Base-by-base conservation (phyloP, 2,113 vertebrate species). In the Epinephelus cyanopodus region DNA sequence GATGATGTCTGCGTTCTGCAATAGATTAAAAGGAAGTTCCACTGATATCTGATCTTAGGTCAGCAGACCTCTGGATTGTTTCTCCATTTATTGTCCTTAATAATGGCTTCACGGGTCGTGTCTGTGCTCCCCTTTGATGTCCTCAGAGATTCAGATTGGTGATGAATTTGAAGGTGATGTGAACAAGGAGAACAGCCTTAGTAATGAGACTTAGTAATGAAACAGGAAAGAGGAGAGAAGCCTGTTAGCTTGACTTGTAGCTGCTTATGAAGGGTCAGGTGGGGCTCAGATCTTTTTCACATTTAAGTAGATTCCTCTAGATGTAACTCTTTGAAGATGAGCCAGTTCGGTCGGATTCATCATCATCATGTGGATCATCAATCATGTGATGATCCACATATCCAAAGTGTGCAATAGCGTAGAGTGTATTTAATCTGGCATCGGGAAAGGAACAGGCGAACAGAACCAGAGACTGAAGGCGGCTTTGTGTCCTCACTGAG, bases 261-360 rank as follows among this genome's bases (percentile, higher is more conserved):
- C 79, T 62, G 73, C 73, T 76, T 60, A 64, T 64, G 23, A 82
- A 53, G 17, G 61, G 76, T 81, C 64, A 73, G 39, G 57, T 15
- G 33, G 58, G 42, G 62, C 15, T 73, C 23, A 58, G 18, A 77
- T 78, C 53, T 50, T 61, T 74, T 73, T 62, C 19, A 67, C 52
- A 68, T 62, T 69, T 63, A 64, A 81, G 21, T 54, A 60, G 60
- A 89, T 79, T 86, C 78, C 60, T 63, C 57, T 7, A 50, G 65
- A 68, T 65, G 60, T 23, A 39, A 65, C 47, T 64, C 83, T 90
- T 91, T 90, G 78, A 89, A 79, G 63, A 84, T 69, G 58, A 84
- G 82, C 87, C 79, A 88, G 68, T 83, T 74, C 5, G 14, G 47
- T 62, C 3, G 2, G 71, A 81, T 69, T 81, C 52, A 79, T 29